Evolutionary conservation across 2,888 invertebrate species (phyloP).

Genomic region (Xanthostigma xanthostigma): DNA sequence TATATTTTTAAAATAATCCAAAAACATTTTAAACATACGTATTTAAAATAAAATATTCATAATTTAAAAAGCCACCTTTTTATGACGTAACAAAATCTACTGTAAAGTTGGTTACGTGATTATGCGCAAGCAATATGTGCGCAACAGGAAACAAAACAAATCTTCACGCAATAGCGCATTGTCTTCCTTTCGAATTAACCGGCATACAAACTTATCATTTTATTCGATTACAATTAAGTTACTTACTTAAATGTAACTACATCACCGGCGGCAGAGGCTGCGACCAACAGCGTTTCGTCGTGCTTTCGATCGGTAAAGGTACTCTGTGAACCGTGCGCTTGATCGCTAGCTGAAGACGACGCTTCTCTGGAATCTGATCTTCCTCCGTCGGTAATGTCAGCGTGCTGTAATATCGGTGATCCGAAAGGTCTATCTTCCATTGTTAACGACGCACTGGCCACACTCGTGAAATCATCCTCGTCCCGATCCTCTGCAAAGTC

Average conservation of each 20-base stretch:
- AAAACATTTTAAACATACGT: too few species aligned
- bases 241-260: background rate
- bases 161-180: too few species aligned
- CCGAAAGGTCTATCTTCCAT: background rate
- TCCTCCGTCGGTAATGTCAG: constrained; percentile 13
- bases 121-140: too few species aligned
- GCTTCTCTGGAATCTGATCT: constrained; percentile 24
- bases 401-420: background rate
- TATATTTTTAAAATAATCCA: too few species aligned
- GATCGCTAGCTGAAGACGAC: constrained; percentile 19
- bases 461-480: constrained; percentile 41
- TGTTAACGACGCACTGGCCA: constrained; percentile 8
- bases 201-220: too few species aligned
- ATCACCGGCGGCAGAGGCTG: background rate
- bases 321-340: constrained; percentile 7
- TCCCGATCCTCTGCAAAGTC: constrained; percentile 59
- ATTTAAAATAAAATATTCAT: too few species aligned
- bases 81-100: too few species aligned
- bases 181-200: too few species aligned
- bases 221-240: too few species aligned
- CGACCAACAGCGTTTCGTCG: constrained; percentile 1
- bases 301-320: background rate
- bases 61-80: too few species aligned
- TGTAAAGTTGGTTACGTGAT: too few species aligned
- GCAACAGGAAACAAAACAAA: too few species aligned